phyloP scores from a whole-genome alignment of 2,888 invertebrate genomes.

The Notodonta ziczac region DNA sequence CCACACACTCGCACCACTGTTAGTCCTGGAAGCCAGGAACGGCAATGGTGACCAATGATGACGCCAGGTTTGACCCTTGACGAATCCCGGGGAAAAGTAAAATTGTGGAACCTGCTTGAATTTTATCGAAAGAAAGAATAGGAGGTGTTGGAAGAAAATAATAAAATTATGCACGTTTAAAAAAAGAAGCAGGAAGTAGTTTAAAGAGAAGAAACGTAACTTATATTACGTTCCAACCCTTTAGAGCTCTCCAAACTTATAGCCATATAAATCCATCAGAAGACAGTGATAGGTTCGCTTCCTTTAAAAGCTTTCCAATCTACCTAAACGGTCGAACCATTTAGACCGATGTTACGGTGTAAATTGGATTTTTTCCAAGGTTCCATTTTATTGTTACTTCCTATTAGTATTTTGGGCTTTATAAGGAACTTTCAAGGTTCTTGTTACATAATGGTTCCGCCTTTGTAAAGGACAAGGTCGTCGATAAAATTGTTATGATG shows the following conservation, averaged over 20 bases:
- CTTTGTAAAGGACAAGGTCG: not conserved
- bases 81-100: no score
- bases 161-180: no score
- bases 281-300: not conserved
- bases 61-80: no score
- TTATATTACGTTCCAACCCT: not conserved
- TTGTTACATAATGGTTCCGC: not conserved
- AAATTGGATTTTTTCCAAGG: constrained; percentile 8
- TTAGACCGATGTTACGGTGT: constrained; percentile 2
- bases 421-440: not conserved
- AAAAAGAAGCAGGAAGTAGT: no score
- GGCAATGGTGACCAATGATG: no score
- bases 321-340: constrained; percentile 2
- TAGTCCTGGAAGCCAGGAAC: no score
- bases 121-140: no score
- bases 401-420: not conserved
- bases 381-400: constrained; percentile 3
- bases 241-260: not conserved
- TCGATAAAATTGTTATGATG: not conserved
- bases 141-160: no score
- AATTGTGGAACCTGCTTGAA: no score
- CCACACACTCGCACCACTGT: no score
- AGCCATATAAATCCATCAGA: not conserved
- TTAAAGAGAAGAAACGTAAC: not conserved
- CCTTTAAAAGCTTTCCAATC: constrained; percentile 9